Conservation (phyloP, 1,140 invertebrate genomes). For the Coenobita brevimanus region DNA sequence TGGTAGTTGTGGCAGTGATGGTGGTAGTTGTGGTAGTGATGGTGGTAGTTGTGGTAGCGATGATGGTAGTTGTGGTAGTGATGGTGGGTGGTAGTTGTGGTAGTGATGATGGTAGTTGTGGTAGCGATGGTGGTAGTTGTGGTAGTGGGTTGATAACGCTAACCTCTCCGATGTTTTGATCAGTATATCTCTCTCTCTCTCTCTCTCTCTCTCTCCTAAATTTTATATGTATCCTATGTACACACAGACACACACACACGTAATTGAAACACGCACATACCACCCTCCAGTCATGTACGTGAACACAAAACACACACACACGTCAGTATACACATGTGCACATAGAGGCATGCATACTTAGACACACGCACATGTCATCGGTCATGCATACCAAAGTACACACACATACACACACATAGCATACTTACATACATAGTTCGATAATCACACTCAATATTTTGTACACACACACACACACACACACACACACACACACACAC, state of each 20-base stretch:
- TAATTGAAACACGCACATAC: too few species aligned
- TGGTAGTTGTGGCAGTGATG: too few species aligned
- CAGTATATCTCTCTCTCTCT: too few species aligned
- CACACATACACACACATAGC: constrained; percentile 41
- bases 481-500: constrained; percentile 35
- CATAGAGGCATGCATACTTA: constrained; percentile 5
- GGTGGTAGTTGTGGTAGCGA: background rate
- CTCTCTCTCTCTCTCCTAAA: too few species aligned
- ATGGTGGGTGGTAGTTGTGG: too few species aligned
- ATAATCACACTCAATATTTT: background rate
- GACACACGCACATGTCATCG: background rate
- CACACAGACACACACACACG: background rate
- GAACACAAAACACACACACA: constrained; percentile 20
- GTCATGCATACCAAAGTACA: constrained; percentile 20
- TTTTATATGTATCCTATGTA: too few species aligned
- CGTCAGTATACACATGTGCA: constrained; percentile 5
- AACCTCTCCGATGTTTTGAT: background rate
- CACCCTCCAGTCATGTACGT: too few species aligned
- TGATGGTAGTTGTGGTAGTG: too few species aligned
- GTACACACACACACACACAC: constrained; percentile 41
- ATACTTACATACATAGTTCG: too few species aligned
- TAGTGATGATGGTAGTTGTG: background rate
- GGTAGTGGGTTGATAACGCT: background rate
- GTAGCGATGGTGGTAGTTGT: background rate
- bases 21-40: background rate